Evolutionary conservation across 2,888 invertebrate species (phyloP).

Genomic region (Coelogynopora nodosa): DNA sequence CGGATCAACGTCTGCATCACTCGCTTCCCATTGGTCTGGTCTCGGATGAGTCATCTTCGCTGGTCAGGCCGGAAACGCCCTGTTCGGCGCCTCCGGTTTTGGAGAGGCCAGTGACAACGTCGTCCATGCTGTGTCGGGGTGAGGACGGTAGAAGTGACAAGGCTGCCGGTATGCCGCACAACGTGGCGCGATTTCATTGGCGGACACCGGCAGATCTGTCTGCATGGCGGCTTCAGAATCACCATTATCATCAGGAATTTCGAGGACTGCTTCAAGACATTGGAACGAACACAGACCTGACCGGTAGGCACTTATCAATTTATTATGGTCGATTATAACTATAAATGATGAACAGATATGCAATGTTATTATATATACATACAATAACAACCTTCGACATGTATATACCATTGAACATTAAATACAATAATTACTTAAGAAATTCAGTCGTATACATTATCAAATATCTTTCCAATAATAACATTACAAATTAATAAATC

Average conservation of each 20-base stretch:
- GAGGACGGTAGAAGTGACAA: neutral
- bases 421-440: too few species aligned
- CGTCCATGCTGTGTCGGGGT: neutral
- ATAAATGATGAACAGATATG: too few species aligned
- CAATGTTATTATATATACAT: too few species aligned
- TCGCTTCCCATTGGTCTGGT: neutral
- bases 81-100: neutral
- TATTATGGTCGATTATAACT: too few species aligned
- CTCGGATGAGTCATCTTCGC: neutral
- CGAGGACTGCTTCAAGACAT: neutral
- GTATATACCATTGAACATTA: too few species aligned
- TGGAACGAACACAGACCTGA: constrained; percentile 3
- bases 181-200: neutral
- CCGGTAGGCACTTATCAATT: too few species aligned
- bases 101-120: neutral
- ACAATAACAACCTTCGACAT: too few species aligned
- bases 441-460: too few species aligned
- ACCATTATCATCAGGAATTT: neutral
- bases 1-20: neutral
- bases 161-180: neutral
- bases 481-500: too few species aligned
- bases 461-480: too few species aligned
- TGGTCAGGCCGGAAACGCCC: neutral
- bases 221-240: neutral
- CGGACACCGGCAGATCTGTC: neutral